Base-by-base conservation (phyloP, 2,113 vertebrate genomes). In the Aix galericulata region DNA sequence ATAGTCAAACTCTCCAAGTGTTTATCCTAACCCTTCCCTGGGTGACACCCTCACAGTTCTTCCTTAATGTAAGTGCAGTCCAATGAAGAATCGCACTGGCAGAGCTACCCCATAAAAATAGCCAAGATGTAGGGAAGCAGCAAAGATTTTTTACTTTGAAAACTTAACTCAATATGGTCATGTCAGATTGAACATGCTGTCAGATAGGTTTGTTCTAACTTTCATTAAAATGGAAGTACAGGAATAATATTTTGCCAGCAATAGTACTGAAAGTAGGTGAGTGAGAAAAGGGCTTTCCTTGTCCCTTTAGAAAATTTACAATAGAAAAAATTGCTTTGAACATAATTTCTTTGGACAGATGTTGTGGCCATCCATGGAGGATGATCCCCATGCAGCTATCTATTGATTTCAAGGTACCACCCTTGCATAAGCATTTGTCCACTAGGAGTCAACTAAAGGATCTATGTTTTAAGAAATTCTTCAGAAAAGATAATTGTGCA, bases 341-440 rank as follows among this genome's bases (percentile, higher is more conserved):
- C 23, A 74, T 22, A 0, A 59, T 48, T 58, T 67, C 14, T 21
- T 58, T 31, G 8, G 0, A 4, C 8, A 82, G 22, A 60, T 16
- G 4, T 36, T 62, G 12, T n/a, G 77, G 36, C 9, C 17, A 13
- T 34, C 31, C 0, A 0, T 52, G 52, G 72, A 66, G n/a, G 3
- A 48, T 75, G 6, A 83, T 72, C 13, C 4, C 27, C 63, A 1
- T 32, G 11, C 5, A 86, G 42, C 4, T 11, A 27, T 20, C n/a
- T 67, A 2, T 31, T 72, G 17, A 50, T 13, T 67, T 89, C 36
- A 44, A n/a, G 7, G 6, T 3, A 22, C 53, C 46, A 75, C 2
- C 6, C 42, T 0, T 38, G 22, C 21, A n/a, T 32, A 59, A 67
- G 2, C 9, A 7, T n/a, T 38, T 59, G 55, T 56, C 13, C 21